Evolutionary conservation across 2,797 vertebrate genomes (phyloP).

Genomic region (Tapera naevia): DNA sequence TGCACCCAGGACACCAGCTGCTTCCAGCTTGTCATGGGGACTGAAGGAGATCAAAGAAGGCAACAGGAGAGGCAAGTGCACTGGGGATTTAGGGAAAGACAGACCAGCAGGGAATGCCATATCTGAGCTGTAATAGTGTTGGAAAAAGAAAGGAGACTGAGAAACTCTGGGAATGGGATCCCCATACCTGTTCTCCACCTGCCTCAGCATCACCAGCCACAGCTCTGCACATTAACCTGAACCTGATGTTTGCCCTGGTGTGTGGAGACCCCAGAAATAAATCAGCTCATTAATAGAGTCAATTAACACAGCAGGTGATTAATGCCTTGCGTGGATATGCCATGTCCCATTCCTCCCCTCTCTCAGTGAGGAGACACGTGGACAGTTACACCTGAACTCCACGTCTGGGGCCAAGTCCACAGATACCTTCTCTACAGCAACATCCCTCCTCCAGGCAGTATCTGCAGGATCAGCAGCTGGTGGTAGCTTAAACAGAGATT

Average conservation of each 20-base stretch:
- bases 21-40: background rate
- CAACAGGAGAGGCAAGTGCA: background rate
- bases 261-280: background rate
- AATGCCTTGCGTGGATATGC: background rate
- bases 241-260: accelerated
- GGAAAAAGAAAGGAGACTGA: background rate
- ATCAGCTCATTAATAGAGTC: background rate
- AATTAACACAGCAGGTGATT: background rate
- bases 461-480: background rate
- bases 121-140: accelerated
- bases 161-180: background rate
- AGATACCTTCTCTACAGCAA: background rate
- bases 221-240: background rate
- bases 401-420: background rate
- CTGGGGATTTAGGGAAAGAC: background rate
- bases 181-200: background rate
- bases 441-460: accelerated
- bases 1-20: background rate
- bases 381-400: background rate
- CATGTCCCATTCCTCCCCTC: background rate
- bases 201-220: background rate
- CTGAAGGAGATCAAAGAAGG: background rate
- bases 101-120: background rate
- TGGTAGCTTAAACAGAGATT: background rate
- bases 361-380: background rate